Evolutionary conservation across 2,113 vertebrate species (phyloP).

Genomic region (Toxostoma redivivum): DNA sequence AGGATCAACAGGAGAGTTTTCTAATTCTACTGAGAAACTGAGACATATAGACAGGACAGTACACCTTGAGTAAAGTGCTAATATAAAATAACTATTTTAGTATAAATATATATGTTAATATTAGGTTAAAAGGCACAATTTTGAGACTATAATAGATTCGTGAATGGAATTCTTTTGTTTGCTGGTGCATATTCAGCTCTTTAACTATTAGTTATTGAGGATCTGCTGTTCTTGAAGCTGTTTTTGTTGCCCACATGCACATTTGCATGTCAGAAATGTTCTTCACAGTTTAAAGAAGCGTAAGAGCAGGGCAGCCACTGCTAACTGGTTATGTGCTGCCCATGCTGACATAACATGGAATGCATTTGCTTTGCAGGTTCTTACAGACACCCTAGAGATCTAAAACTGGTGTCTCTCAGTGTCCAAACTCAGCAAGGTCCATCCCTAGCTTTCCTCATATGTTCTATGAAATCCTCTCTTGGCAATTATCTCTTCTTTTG

Average conservation of each 20-base stretch:
- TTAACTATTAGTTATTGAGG: neutral
- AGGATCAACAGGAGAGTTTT: neutral
- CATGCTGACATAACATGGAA: neutral
- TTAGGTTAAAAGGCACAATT: neutral
- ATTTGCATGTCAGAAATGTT: neutral
- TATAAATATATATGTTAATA: neutral
- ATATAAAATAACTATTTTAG: neutral
- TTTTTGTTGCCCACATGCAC: fast-evolving
- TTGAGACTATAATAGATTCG: neutral
- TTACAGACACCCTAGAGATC: neutral
- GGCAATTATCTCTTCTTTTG: neutral
- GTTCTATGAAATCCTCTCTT: neutral
- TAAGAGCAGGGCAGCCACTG: neutral
- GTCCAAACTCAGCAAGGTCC: neutral
- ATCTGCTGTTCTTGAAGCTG: neutral
- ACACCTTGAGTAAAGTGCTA: neutral
- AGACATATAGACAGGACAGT: neutral
- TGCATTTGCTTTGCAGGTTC: neutral
- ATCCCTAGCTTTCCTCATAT: neutral
- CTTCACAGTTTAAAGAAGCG: neutral
- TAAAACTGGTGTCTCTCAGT: neutral
- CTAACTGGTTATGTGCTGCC: neutral
- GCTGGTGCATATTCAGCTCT: neutral
- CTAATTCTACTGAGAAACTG: neutral
- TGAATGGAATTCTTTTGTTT: neutral